Conservation (phyloP, 2,113 vertebrate genomes). For the Heterochromis multidens region DNA sequence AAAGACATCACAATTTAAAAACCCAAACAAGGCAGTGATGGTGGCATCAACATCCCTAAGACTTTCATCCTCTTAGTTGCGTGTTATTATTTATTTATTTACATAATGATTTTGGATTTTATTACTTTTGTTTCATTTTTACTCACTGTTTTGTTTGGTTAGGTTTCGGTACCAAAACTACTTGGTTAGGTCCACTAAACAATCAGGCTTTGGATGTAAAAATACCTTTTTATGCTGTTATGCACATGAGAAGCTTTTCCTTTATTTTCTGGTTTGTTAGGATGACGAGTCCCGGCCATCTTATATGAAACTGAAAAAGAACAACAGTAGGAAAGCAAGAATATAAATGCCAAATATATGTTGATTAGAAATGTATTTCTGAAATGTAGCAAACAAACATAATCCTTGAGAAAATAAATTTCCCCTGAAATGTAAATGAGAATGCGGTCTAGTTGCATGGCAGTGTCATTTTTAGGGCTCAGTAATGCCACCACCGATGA, state of each 20-base stretch:
- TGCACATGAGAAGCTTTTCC: background rate
- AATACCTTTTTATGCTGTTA: background rate
- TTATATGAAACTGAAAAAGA: background rate
- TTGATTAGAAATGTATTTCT: background rate
- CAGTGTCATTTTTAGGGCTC: background rate
- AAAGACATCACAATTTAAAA: background rate
- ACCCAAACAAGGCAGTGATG: background rate
- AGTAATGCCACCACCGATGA: constrained; percentile 60
- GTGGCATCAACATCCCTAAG: background rate
- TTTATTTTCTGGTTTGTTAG: background rate
- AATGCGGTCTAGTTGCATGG: background rate
- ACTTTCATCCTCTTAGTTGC: background rate
- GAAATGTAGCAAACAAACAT: background rate
- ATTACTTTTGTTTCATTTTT: background rate
- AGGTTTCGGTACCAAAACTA: background rate
- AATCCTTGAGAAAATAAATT: background rate
- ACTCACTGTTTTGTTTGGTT: background rate
- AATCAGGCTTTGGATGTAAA: background rate
- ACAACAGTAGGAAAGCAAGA: background rate
- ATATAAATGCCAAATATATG: background rate
- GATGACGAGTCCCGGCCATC: accelerated
- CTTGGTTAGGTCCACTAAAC: background rate
- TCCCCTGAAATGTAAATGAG: background rate
- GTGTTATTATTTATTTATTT: background rate
- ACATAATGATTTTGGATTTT: background rate